A percentile compares a stretch with the other conserved stretches of the same genome.
phyloP scores from a whole-genome alignment of 1,140 invertebrate genomes.

The Colletes latitarsis region DNA sequence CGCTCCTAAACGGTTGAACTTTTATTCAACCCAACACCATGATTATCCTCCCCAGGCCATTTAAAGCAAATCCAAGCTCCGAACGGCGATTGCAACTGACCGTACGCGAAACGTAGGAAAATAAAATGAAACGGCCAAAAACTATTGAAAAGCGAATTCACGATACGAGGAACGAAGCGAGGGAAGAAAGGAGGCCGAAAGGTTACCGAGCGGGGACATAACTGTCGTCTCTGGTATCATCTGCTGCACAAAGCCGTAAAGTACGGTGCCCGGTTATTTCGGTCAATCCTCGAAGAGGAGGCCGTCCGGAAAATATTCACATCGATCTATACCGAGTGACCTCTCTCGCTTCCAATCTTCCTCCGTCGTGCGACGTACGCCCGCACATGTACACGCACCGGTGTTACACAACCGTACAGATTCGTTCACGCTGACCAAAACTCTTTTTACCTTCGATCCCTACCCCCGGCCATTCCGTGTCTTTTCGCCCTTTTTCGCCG shows the following conservation, averaged over 20 bases:
- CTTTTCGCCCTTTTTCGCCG: not conserved
- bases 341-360: conserved; percentile 24
- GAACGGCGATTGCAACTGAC: too few species aligned
- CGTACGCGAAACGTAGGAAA: not conserved
- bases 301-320: conserved; percentile 69
- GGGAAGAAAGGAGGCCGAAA: not conserved
- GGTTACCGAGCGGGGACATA: conserved; percentile 10
- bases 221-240: conserved; percentile 51
- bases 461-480: too few species aligned
- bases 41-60: too few species aligned
- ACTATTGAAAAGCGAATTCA: conserved; percentile 3
- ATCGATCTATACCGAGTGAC: conserved; percentile 65
- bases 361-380: not conserved
- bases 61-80: too few species aligned
- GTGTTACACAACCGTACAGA: conserved; percentile 5
- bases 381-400: conserved; percentile 2
- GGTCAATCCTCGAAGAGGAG: conserved; percentile 64
- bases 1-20: too few species aligned
- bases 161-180: not conserved
- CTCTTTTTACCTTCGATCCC: not conserved
- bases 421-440: conserved; percentile 25
- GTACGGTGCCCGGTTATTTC: conserved; percentile 65
- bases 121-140: not conserved
- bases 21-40: too few species aligned
- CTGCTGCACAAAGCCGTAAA: conserved; percentile 64